These are phyloP conservation scores for Chiloscyllium punctatum DNA, from an alignment of 2,797 vertebrate species.

Conservation along the genomic window DNA sequence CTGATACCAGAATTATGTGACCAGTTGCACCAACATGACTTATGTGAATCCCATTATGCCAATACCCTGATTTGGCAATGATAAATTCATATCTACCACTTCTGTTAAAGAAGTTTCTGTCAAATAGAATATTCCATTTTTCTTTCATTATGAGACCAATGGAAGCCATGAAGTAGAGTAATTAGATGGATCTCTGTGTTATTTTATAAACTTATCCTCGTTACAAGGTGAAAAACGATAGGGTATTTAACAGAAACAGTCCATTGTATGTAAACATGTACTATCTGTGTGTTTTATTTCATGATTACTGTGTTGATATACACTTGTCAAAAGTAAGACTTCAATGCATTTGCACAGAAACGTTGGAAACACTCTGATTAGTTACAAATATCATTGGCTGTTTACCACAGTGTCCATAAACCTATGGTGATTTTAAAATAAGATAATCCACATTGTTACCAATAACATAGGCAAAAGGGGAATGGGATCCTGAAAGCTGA, in stretches of 20 bases:
- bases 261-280: background rate
- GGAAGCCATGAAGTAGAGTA: background rate
- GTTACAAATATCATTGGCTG: background rate
- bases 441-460: background rate
- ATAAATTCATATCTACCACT: too few species aligned
- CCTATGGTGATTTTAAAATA: background rate
- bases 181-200: too few species aligned
- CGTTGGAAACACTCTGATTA: background rate
- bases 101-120: background rate
- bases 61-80: too few species aligned
- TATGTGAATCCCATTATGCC: too few species aligned
- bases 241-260: background rate
- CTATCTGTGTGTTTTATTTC: background rate
- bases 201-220: background rate
- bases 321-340: background rate
- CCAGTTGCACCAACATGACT: too few species aligned
- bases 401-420: background rate
- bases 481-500: too few species aligned
- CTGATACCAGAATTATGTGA: too few species aligned
- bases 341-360: background rate
- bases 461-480: too few species aligned
- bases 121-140: background rate
- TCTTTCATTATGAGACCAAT: background rate
- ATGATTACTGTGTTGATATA: background rate
- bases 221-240: background rate